Conservation (phyloP, 2,888 invertebrate genomes). For the Hymenopus coronatus region DNA sequence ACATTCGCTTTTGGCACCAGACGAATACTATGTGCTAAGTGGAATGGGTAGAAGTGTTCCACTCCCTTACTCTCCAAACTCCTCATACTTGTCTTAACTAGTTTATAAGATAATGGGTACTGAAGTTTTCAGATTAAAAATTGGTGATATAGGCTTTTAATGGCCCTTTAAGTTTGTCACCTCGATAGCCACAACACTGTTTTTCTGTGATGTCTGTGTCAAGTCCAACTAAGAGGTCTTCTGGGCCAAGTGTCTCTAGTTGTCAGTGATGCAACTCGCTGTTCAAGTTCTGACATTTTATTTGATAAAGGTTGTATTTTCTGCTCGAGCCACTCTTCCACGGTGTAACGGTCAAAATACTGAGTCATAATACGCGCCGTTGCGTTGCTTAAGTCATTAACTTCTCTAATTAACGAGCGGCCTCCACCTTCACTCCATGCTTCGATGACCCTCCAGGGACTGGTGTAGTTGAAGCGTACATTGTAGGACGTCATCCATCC, state of each 20-base stretch:
- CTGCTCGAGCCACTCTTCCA: constrained; percentile 47
- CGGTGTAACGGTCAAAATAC: constrained; percentile 43
- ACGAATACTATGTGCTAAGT: too few species aligned
- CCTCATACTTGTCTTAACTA: too few species aligned
- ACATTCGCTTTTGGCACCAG: too few species aligned
- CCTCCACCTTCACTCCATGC: constrained; percentile 35
- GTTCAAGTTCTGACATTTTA: constrained; percentile 39
- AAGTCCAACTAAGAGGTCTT: constrained; percentile 38
- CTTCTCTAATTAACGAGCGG: constrained; percentile 30
- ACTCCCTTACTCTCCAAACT: too few species aligned
- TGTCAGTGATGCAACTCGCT: constrained; percentile 38
- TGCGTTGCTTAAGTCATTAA: constrained; percentile 39
- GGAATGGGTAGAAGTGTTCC: too few species aligned
- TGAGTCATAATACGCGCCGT: constrained; percentile 38
- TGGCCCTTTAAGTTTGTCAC: too few species aligned
- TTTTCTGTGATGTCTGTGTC: not conserved
- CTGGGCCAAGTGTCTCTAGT: constrained; percentile 41
- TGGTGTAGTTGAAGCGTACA: constrained; percentile 48
- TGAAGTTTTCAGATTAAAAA: too few species aligned
- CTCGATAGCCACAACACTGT: not conserved
- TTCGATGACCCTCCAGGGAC: constrained; percentile 47
- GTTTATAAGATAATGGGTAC: too few species aligned
- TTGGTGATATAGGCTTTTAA: too few species aligned
- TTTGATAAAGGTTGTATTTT: constrained; percentile 42
- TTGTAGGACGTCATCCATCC: constrained; percentile 53